Evolutionary conservation across 2,888 invertebrate species (phyloP).

Genomic region (Heliothis peltigera): DNA sequence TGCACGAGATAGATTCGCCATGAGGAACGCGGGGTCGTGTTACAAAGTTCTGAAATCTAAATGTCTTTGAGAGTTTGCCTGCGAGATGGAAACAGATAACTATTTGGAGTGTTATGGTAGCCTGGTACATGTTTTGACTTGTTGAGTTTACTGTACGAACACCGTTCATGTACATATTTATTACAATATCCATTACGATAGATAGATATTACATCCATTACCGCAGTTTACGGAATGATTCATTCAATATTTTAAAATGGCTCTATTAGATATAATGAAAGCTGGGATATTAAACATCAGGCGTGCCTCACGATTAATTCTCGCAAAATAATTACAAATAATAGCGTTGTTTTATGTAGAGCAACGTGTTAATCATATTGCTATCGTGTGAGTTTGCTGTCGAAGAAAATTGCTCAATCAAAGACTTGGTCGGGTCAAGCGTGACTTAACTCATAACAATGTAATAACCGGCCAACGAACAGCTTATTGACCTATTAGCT

Average conservation of each 20-base stretch:
- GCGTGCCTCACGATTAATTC: conserved; percentile 40
- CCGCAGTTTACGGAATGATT: not conserved
- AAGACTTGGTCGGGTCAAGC: conserved; percentile 73
- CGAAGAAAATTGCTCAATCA: conserved; percentile 83
- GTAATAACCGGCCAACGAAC: conserved; percentile 73
- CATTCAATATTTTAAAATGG: conserved; percentile 8
- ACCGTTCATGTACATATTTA: not conserved
- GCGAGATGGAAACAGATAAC: conserved; percentile 38
- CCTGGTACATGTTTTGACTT: conserved; percentile 29
- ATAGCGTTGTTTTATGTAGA: conserved; percentile 56
- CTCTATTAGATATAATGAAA: conserved; percentile 21
- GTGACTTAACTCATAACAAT: conserved; percentile 77
- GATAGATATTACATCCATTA: not conserved
- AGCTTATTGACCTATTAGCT: conserved; percentile 76
- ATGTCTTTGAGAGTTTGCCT: conserved; percentile 54
- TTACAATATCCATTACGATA: too few relatives aligned
- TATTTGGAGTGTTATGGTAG: conserved; percentile 37
- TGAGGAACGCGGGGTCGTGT: conserved; percentile 27
- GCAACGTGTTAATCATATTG: conserved; percentile 76
- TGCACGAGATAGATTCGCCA: conserved; percentile 44
- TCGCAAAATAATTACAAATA: conserved; percentile 56
- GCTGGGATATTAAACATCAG: conserved; percentile 29
- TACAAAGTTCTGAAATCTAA: conserved; percentile 56
- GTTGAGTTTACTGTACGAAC: conserved; percentile 7
- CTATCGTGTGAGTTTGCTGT: conserved; percentile 72